These are phyloP conservation scores for Hetaerina americana DNA, from an alignment of 1,140 invertebrate species.

Conservation along the genomic window DNA sequence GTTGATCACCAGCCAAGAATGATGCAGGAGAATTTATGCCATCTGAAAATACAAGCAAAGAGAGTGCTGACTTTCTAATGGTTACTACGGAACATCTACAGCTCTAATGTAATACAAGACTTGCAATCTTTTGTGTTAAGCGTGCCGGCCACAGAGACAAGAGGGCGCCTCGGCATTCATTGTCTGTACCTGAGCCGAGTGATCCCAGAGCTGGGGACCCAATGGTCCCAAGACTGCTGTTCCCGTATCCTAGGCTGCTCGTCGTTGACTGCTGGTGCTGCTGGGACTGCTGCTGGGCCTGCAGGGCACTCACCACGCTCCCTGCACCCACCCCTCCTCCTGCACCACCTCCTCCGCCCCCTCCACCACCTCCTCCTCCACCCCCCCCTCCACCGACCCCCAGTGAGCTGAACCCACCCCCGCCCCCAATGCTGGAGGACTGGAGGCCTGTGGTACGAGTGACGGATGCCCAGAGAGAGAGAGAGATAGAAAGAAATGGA, in stretches of 20 bases:
- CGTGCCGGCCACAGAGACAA: not conserved
- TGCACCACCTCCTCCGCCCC: not conserved
- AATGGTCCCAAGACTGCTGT: slow-evolving; percentile 32
- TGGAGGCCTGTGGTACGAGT: slow-evolving; percentile 16
- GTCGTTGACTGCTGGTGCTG: not conserved
- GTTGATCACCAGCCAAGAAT: too few species aligned
- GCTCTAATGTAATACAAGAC: too few species aligned
- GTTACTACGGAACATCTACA: too few species aligned
- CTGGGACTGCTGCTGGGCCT: slow-evolving; percentile 2
- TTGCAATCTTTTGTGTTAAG: too few species aligned
- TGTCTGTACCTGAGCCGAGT: slow-evolving; percentile 26
- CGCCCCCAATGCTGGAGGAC: slow-evolving; percentile 17
- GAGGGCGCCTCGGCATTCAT: not conserved
- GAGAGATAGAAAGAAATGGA: not conserved
- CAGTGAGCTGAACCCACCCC: slow-evolving; percentile 2
- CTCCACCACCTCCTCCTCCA: not conserved
- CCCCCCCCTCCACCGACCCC: not conserved
- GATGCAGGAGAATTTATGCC: too few species aligned
- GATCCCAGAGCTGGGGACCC: slow-evolving; percentile 35
- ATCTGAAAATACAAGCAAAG: too few species aligned
- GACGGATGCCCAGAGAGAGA: not conserved
- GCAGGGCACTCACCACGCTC: not conserved
- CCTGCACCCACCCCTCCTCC: not conserved
- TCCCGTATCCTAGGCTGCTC: not conserved
- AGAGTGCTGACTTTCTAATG: too few species aligned